Evolutionary conservation across 2,888 invertebrate species (phyloP).

Genomic region (Drosophila barbarae): DNA sequence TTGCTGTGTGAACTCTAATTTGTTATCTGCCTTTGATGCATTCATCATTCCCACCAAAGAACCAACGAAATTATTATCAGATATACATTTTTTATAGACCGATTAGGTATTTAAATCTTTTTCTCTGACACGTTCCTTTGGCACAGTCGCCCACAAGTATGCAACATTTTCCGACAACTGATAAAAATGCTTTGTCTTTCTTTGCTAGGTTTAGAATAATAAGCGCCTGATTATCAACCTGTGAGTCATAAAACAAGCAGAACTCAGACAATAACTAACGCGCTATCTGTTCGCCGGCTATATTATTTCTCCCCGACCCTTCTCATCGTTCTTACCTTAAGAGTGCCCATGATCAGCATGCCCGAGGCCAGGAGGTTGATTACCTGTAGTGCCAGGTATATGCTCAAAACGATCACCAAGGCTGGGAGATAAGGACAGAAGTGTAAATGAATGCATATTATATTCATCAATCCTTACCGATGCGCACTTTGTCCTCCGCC

Average conservation of each 20-base stretch:
- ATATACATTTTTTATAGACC: background rate
- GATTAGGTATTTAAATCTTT: background rate
- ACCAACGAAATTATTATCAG: too few relatives aligned
- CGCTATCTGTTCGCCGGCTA: background rate
- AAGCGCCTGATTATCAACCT: background rate
- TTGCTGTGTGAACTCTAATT: background rate
- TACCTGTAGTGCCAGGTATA: constrained; percentile 57
- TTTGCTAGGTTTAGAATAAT: background rate
- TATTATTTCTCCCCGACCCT: background rate
- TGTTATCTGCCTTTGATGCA: background rate
- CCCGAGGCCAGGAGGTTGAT: constrained; percentile 70
- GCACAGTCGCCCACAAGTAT: background rate
- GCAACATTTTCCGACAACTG: background rate
- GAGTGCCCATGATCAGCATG: constrained; percentile 71
- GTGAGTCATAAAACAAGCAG: background rate
- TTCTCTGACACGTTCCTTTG: too few relatives aligned
- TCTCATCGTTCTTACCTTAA: constrained; percentile 57
- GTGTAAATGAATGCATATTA: background rate
- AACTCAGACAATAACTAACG: background rate
- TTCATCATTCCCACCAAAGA: too few relatives aligned
- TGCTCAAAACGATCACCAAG: constrained; percentile 43
- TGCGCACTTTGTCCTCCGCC: background rate
- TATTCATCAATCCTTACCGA: background rate
- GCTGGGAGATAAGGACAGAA: constrained; percentile 37
- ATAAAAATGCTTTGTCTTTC: background rate